phyloP scores from a whole-genome alignment of 2,797 vertebrate species.

The Nannoperca obscura region DNA sequence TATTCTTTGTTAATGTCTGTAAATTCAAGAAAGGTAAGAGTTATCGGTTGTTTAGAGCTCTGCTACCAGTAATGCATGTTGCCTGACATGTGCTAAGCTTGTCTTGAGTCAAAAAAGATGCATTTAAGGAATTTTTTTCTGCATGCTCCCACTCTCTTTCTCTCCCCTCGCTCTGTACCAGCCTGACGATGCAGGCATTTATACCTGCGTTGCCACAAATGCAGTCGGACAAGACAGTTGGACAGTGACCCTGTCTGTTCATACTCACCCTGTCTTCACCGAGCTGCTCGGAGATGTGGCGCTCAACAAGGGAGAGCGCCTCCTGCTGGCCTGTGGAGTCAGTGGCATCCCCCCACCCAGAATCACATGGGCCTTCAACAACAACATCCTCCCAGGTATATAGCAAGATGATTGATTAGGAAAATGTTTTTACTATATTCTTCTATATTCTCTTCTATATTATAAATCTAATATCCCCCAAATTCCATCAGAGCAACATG shows the following conservation, averaged over 20 bases:
- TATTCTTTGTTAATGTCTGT: neutral
- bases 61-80: neutral
- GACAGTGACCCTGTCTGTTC: constrained; percentile 85
- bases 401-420: neutral
- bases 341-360: constrained; percentile 89
- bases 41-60: neutral
- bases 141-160: neutral
- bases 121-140: neutral
- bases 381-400: constrained; percentile 94
- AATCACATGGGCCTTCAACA: constrained; percentile 96
- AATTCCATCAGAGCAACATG: neutral
- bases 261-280: constrained; percentile 91
- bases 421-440: too few relatives aligned
- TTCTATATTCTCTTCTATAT: too few relatives aligned
- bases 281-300: constrained; percentile 90
- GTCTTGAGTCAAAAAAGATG: neutral
- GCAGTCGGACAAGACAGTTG: constrained; percentile 89
- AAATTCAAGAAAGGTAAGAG: too few relatives aligned
- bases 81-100: neutral
- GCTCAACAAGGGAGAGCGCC: constrained; percentile 93
- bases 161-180: constrained; percentile 61
- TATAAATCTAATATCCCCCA: neutral
- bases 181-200: constrained; percentile 90
- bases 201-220: constrained; percentile 92
- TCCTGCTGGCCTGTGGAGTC: constrained; percentile 89